Conservation (phyloP, 1,140 invertebrate species). For the Batillaria attramentaria region DNA sequence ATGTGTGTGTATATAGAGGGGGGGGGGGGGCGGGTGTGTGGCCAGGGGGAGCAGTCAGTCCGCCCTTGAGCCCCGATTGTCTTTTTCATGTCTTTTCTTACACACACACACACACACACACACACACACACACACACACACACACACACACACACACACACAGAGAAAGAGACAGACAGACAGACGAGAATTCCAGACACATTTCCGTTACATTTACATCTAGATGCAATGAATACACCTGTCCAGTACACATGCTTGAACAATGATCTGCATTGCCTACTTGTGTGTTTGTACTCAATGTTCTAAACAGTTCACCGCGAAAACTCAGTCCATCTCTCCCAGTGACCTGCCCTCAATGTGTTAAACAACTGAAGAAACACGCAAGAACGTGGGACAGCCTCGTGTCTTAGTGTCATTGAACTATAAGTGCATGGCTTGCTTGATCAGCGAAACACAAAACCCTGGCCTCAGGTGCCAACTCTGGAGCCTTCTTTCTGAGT, state of each 20-base stretch:
- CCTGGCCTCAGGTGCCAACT: no score
- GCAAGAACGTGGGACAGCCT: no score
- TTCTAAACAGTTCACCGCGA: background rate
- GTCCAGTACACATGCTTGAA: no score
- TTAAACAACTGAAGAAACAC: background rate
- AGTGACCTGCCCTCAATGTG: background rate
- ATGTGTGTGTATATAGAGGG: background rate
- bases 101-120: background rate
- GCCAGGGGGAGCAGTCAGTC: background rate
- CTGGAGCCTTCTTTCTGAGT: no score
- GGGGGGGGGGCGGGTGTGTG: background rate
- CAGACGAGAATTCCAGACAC: background rate
- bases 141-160: slow-evolving; percentile 11
- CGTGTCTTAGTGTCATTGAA: no score
- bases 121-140: background rate
- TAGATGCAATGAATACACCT: no score
- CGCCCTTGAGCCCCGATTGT: background rate
- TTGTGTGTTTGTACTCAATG: background rate
- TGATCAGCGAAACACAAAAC: no score
- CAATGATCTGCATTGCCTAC: background rate
- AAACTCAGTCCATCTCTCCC: background rate
- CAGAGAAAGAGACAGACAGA: slow-evolving; percentile 6
- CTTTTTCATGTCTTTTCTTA: background rate
- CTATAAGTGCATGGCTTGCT: no score
- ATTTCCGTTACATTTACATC: background rate